These are phyloP conservation scores for Podiceps cristatus DNA, from an alignment of 2,113 vertebrate species.

Conservation along the genomic window DNA sequence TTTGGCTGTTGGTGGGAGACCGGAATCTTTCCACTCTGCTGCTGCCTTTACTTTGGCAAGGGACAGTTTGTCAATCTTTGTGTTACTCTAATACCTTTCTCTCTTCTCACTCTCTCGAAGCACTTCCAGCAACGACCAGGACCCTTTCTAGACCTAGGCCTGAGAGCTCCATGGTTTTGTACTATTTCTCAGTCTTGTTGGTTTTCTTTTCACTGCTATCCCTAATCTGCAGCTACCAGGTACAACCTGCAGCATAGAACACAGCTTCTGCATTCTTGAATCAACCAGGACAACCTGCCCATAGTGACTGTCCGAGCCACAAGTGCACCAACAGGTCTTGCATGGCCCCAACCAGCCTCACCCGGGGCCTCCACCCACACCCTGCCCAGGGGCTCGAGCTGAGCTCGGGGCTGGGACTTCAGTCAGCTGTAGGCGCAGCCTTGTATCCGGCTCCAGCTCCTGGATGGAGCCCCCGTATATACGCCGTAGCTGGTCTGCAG, in stretches of 20 bases:
- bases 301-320: not conserved
- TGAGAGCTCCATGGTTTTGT: not conserved
- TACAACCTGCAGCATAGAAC: not conserved
- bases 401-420: not conserved
- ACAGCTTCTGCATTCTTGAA: not conserved
- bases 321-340: not conserved
- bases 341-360: not conserved
- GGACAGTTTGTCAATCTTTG: not conserved
- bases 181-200: rapidly evolving
- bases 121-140: not conserved
- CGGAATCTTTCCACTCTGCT: not conserved
- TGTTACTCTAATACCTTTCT: not conserved
- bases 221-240: not conserved
- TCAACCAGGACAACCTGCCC: not conserved
- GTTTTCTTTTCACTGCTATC: not conserved
- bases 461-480: not conserved
- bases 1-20: not conserved
- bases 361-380: not conserved
- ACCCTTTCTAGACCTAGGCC: not conserved
- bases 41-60: not conserved
- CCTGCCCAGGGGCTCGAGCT: not conserved
- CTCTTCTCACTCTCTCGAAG: not conserved
- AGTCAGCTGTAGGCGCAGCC: not conserved
- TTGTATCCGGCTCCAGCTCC: not conserved
- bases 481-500: not conserved